Conservation (phyloP, 2,797 vertebrate species). For the Sarcophilus harrisii region DNA sequence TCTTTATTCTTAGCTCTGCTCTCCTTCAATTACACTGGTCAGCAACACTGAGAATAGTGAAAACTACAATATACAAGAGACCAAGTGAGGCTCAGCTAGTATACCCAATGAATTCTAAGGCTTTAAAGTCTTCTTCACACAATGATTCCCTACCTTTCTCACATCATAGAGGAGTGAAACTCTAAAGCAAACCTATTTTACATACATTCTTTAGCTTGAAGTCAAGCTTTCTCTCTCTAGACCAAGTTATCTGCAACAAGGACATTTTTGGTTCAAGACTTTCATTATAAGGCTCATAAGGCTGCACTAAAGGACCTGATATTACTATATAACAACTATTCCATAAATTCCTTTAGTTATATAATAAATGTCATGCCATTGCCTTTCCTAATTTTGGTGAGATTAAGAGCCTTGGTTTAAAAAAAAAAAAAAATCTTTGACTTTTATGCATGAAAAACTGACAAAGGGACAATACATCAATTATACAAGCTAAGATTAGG, state of each 20-base stretch:
- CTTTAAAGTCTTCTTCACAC: background rate
- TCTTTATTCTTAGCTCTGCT: background rate
- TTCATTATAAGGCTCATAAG: background rate
- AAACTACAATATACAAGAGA: background rate
- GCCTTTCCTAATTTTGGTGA: background rate
- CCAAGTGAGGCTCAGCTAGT: background rate
- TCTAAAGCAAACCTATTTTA: background rate
- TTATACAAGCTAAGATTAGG: background rate
- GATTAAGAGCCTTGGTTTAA: background rate
- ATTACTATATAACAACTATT: background rate
- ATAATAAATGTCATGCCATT: background rate
- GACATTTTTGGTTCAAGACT: background rate
- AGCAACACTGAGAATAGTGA: background rate
- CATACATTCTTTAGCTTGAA: background rate
- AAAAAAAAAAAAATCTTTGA: background rate
- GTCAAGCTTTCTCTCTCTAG: background rate
- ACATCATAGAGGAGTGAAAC: background rate
- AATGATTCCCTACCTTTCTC: background rate
- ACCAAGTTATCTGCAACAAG: background rate
- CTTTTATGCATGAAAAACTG: background rate
- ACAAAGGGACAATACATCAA: background rate
- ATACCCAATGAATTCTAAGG: background rate
- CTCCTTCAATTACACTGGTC: background rate
- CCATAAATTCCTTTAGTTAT: background rate
- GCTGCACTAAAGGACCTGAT: background rate